These are phyloP conservation scores for Remorina albescens DNA, from an alignment of 2,797 vertebrate genomes.

Conservation along the genomic window DNA sequence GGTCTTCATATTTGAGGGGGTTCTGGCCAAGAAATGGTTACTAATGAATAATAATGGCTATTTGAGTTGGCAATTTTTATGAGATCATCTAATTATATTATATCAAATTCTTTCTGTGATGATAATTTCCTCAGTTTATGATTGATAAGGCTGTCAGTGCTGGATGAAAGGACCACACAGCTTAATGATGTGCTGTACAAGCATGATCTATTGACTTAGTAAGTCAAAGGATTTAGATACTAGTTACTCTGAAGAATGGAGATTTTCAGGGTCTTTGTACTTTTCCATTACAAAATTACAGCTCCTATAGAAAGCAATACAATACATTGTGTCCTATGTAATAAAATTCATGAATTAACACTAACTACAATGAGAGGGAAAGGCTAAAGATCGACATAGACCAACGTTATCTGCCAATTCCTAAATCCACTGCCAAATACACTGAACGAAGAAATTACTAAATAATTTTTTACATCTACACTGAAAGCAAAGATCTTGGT, in stretches of 20 bases:
- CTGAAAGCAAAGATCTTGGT: background rate
- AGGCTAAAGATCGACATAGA: background rate
- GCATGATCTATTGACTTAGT: constrained; percentile 1
- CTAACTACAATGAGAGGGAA: background rate
- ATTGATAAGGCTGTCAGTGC: constrained; percentile 51
- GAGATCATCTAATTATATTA: constrained; percentile 67
- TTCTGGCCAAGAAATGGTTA: constrained; percentile 40
- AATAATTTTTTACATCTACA: background rate
- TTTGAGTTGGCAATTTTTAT: constrained; percentile 55
- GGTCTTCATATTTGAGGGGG: constrained; percentile 39
- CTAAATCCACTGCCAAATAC: background rate
- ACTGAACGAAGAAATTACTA: background rate
- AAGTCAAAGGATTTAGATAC: constrained; percentile 28
- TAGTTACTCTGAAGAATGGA: constrained; percentile 8
- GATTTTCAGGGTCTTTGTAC: constrained; percentile 18
- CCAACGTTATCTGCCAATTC: background rate
- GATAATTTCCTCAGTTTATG: constrained; percentile 52
- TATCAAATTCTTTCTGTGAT: constrained; percentile 62
- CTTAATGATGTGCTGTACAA: constrained; percentile 32
- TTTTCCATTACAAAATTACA: constrained; percentile 2
- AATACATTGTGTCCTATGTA: constrained; percentile 4
- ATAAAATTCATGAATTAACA: background rate
- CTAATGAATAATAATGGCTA: constrained; percentile 65
- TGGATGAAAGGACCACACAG: constrained; percentile 13
- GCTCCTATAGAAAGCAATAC: background rate